A percentile compares a stretch with the other conserved stretches of the same genome.
phyloP scores from a whole-genome alignment of 2,888 invertebrate genomes.

The Pelosia muscerda region DNA sequence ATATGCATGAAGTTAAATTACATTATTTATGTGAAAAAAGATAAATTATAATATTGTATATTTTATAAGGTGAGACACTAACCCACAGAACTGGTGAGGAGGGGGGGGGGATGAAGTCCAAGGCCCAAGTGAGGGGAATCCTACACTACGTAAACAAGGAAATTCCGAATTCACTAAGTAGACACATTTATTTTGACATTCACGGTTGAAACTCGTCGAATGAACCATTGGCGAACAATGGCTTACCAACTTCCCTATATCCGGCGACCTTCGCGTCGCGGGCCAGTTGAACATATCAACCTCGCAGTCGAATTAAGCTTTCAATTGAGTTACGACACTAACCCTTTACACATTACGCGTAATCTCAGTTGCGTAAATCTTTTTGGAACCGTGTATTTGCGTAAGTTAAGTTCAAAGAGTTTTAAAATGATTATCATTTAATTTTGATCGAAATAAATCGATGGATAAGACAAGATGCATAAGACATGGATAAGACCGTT shows the following conservation, averaged over 20 bases:
- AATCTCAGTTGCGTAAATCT: constrained; percentile 30
- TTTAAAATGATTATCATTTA: not conserved
- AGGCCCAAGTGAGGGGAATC: too few relatives aligned
- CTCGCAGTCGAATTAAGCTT: constrained; percentile 46
- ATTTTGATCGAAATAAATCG: not conserved
- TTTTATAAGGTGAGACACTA: too few relatives aligned
- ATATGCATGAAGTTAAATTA: too few relatives aligned
- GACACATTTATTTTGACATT: constrained; percentile 14
- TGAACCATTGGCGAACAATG: constrained; percentile 20
- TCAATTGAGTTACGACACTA: constrained; percentile 40
- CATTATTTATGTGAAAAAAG: too few relatives aligned
- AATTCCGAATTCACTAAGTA: not conserved
- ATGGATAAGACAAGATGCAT: too few relatives aligned
- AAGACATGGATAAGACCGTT: too few relatives aligned
- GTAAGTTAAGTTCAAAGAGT: not conserved
- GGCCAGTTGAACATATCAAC: constrained; percentile 34
- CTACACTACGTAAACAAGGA: not conserved
- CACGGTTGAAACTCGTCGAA: constrained; percentile 8
- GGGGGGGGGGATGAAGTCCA: too few relatives aligned
- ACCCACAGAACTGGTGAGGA: too few relatives aligned
- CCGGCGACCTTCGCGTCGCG: constrained; percentile 39
- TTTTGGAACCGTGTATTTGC: constrained; percentile 40
- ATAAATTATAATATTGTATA: too few relatives aligned
- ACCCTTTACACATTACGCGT: constrained; percentile 37
- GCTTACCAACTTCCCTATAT: constrained; percentile 41